A percentile compares a stretch with the other conserved stretches of the same genome.
Evolutionary conservation across 2,797 vertebrate species (phyloP).

Genomic region (Adrianichthys oophorus): DNA sequence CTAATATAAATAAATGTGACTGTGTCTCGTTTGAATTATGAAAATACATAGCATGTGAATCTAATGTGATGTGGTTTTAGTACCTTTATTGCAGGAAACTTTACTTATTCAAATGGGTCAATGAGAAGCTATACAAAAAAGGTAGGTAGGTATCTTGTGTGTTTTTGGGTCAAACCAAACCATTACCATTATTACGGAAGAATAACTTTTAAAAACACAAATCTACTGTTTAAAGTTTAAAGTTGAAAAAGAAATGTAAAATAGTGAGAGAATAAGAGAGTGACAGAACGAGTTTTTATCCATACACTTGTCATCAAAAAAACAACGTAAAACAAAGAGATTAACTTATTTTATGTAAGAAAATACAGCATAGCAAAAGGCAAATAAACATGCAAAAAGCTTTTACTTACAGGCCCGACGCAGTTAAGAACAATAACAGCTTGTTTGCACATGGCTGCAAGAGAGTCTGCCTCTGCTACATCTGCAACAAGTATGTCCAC

Average conservation of each 20-base stretch:
- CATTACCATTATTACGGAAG: too few relatives aligned
- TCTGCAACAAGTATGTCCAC: conserved; percentile 91
- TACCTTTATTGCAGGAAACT: too few relatives aligned
- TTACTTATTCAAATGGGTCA: too few relatives aligned
- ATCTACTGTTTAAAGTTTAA: not conserved
- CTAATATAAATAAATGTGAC: too few relatives aligned
- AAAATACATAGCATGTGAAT: too few relatives aligned
- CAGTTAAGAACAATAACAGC: conserved; percentile 90
- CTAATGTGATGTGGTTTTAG: too few relatives aligned
- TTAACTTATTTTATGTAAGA: not conserved
- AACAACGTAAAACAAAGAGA: conserved; percentile 12
- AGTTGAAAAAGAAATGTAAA: not conserved
- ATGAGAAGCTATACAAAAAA: too few relatives aligned
- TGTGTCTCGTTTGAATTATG: too few relatives aligned
- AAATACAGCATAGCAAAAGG: too few relatives aligned
- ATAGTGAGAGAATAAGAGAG: not conserved
- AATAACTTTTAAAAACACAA: too few relatives aligned
- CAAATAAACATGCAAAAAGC: not conserved
- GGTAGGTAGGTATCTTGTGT: too few relatives aligned
- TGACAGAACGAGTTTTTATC: not conserved
- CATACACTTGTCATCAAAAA: conserved; percentile 8
- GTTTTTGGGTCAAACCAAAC: too few relatives aligned
- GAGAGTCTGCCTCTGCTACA: conserved; percentile 83
- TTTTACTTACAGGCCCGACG: conserved; percentile 91
- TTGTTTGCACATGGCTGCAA: conserved; percentile 91